Evolutionary conservation across 2,888 invertebrate species (phyloP), one percentile per base, ranked within the genome.

Genomic region (Phanerotoma sp.): DNA sequence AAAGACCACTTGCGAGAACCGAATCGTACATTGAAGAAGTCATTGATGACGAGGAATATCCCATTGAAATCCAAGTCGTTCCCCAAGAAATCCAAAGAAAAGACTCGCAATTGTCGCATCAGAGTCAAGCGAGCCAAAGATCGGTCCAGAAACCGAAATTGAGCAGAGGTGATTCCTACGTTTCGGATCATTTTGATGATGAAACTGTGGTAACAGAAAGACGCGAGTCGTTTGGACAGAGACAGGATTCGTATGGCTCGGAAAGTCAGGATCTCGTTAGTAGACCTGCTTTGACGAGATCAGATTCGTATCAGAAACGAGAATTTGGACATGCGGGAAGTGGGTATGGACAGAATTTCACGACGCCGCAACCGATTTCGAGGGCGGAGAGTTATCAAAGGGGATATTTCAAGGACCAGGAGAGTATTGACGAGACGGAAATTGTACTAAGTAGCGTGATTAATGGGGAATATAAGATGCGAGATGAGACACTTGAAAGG

Each of bases 401-500:
- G n/a, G 75, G 77, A n/a, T 77, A 77, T 58, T 77, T 80, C 62
- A 77, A 79, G 54, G 79, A 81, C 56, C 81, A 81, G 57, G 79
- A 80, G 21, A 78, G 79, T 13, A 71, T 81, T 28, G 80, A 80
- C 56, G 73, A 71, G 5, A 65, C 67, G 32, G 73, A 74, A n/a
- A 69, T 73, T 20, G 61, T 62, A 21, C 56, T 74, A 4, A 68
- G 71, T 42, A 73, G 65, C 48, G 64, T 65, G 37, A 66, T 73
- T 25, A 74, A 75, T 54, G 75, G 74, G 20, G 75, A 76, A 16
- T 73, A 73, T 59, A 73, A 71, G 56, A 75, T 76, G 71, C 65
- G 70, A 47, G 70, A 72, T 56, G 75, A 76, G 62, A 68, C 73
- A 61, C 71, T 76, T 46, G 75, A 75, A 62, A 76, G 77, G 76